A percentile compares a stretch with the other conserved stretches of the same genome.
Conservation (phyloP, 2,797 vertebrate species). For the Lindbergichthys nudifrons region DNA sequence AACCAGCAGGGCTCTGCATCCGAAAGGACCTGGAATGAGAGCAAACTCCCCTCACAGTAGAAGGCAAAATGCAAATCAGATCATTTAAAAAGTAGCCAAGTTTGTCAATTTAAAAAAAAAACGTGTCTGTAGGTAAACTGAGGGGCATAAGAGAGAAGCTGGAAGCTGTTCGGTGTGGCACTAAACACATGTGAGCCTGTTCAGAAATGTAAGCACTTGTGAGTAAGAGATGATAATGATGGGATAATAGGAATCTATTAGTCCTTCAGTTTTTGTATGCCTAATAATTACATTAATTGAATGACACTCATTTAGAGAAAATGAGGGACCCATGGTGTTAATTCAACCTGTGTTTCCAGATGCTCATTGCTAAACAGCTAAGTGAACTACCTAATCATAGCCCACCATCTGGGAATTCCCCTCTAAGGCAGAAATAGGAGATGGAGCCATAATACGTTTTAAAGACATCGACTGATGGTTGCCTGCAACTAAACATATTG, state of each 20-base stretch:
- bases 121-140: constrained; percentile 46
- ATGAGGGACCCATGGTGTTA: constrained; percentile 81
- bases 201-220: constrained; percentile 74
- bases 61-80: constrained; percentile 74
- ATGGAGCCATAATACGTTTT: constrained; percentile 73
- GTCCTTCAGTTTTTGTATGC: constrained; percentile 79
- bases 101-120: constrained; percentile 45
- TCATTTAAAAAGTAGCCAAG: constrained; percentile 62
- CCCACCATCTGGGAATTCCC: constrained; percentile 83
- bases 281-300: constrained; percentile 87
- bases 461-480: constrained; percentile 74
- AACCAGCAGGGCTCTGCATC: constrained; percentile 76
- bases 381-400: constrained; percentile 83
- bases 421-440: constrained; percentile 77
- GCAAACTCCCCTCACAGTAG: constrained; percentile 51
- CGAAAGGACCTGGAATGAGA: constrained; percentile 59
- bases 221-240: constrained; percentile 78
- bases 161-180: constrained; percentile 54
- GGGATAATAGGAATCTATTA: constrained; percentile 83
- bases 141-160: constrained; percentile 30
- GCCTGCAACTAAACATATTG: constrained; percentile 70
- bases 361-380: constrained; percentile 84
- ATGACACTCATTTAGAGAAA: constrained; percentile 85
- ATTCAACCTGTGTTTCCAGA: constrained; percentile 87
- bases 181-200: constrained; percentile 50